Evolutionary conservation across 2,888 invertebrate genomes (phyloP), one percentile per base, ranked within the genome.

Genomic region (Balanococcus diminutus): DNA sequence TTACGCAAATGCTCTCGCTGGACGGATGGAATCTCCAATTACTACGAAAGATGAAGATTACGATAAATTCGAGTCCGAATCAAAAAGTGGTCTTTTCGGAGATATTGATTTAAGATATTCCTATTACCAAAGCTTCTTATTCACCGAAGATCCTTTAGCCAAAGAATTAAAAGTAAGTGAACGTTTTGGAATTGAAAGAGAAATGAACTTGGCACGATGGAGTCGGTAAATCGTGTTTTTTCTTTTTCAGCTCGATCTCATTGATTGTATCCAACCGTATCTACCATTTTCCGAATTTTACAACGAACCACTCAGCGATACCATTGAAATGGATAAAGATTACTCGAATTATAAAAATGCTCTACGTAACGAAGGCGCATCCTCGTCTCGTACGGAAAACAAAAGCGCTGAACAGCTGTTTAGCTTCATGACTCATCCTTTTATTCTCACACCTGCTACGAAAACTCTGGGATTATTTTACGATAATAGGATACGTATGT

Each of bases 401-500:
- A 85, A 86, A 81, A 22, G 89, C 89, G 87, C 94, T 95, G 90
- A 85, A 28, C 72, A 85, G 28, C 36, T 42, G n/a, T 96, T 96
- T 91, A 95, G 96, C 89, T 98, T 97, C 91, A 95, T 98, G 92
- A 93, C 94, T 89, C 96, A 96, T 89, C 94, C 96, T 75, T 98
- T 97, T 90, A 95, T 98, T 88, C 91, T 98, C 87, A 97, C 96
- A 39, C 96, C 97, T 14, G 96, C 97, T 11, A 96, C 96, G 8
- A 98, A 98, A 91, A 96, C 96, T 2, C 92, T 96, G 88, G 96
- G 96, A 0, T 91, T 98, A 87, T 98, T 97, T 91, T 97, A 96
- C 90, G 98, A 98, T 91, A 98, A 97, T 90, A 93, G 97, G 86
- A 96, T 98, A 90, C 93, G 97, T 86, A 98, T 98, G 98, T 96